Conservation (phyloP, 2,888 invertebrate genomes). For the Drosophila infuscata region DNA sequence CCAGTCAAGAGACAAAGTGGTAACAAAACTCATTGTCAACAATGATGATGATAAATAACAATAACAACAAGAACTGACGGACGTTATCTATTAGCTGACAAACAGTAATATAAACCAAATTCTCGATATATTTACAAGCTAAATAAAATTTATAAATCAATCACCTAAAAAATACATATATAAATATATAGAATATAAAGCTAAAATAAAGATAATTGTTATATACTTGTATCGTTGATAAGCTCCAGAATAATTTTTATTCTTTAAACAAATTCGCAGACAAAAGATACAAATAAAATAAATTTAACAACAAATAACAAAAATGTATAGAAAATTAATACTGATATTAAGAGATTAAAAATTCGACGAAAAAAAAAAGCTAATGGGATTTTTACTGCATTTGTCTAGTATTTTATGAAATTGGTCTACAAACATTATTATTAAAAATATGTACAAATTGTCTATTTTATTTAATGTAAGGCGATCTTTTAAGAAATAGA, state of each 20-base stretch:
- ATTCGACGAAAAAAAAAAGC: too few species aligned
- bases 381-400: background rate
- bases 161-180: background rate
- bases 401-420: background rate
- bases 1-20: conserved; percentile 8
- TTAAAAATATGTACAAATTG: background rate
- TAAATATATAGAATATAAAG: background rate
- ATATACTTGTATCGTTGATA: background rate
- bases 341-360: background rate
- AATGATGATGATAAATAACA: conserved; percentile 21
- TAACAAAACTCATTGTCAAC: conserved; percentile 44
- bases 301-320: background rate
- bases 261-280: background rate
- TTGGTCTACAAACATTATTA: background rate
- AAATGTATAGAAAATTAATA: background rate
- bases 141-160: background rate
- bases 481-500: too few species aligned
- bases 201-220: background rate
- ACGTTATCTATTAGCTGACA: conserved; percentile 21
- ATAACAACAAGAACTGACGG: conserved; percentile 11
- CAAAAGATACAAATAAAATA: background rate
- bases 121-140: background rate
- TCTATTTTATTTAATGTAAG: too few species aligned
- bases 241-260: background rate
- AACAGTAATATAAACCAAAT: conserved; percentile 3